Conservation (phyloP, 1,140 invertebrate genomes). For the Ips typographus region DNA sequence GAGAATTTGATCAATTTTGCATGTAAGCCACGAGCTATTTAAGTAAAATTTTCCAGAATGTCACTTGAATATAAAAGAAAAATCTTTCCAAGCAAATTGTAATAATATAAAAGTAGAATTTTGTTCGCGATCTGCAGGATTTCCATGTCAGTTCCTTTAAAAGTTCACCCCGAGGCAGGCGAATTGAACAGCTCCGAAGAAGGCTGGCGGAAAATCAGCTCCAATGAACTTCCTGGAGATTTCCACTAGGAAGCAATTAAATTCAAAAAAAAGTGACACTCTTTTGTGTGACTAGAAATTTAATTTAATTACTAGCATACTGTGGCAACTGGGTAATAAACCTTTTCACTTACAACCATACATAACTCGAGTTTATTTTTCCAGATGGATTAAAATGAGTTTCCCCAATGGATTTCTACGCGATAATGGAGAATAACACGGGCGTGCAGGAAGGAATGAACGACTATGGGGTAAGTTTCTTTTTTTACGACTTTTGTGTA, state of each 20-base stretch:
- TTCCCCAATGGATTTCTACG: slow-evolving; percentile 28
- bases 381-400: slow-evolving; percentile 34
- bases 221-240: neutral
- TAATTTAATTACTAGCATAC: too few relatives aligned
- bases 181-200: neutral
- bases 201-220: neutral
- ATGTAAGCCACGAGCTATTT: too few relatives aligned
- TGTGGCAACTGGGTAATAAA: too few relatives aligned
- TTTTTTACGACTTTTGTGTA: too few relatives aligned
- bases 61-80: too few relatives aligned
- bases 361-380: slow-evolving; percentile 12
- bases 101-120: too few relatives aligned
- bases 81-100: too few relatives aligned
- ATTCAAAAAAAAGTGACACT: neutral
- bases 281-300: too few relatives aligned
- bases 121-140: neutral
- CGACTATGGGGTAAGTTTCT: slow-evolving; percentile 28
- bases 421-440: slow-evolving; percentile 35
- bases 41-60: too few relatives aligned
- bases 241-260: neutral
- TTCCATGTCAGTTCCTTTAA: slow-evolving; percentile 4
- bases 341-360: neutral
- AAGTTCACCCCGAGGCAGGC: neutral
- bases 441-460: slow-evolving; percentile 28
- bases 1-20: too few relatives aligned